Conservation (phyloP, 2,888 invertebrate genomes). For the Polylopha cassiicola region DNA sequence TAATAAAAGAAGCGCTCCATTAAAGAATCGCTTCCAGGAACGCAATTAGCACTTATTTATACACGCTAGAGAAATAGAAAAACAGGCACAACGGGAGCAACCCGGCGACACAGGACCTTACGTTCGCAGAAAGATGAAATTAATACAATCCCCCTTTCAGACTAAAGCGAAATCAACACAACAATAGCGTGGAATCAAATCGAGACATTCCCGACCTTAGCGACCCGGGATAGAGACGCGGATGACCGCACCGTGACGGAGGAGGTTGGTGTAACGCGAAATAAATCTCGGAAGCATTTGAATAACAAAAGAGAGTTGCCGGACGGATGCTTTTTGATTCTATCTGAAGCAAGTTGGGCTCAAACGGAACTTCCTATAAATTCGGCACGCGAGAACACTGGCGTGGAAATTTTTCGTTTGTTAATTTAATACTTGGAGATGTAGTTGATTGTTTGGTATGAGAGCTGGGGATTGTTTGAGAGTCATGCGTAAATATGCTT, state of each 20-base stretch:
- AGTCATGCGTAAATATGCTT: no score
- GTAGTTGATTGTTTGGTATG: no score
- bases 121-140: conserved; percentile 34
- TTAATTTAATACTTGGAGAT: no score
- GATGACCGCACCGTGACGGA: neutral
- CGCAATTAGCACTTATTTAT: neutral
- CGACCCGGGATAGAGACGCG: neutral
- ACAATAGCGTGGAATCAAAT: neutral
- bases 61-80: neutral
- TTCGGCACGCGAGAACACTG: no score
- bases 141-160: conserved; percentile 32
- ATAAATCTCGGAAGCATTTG: conserved; percentile 21
- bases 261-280: conserved; percentile 16
- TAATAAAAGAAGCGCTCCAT: no score
- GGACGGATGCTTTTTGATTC: conserved; percentile 23
- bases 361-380: no score
- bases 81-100: neutral
- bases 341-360: conserved; percentile 11
- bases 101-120: conserved; percentile 21
- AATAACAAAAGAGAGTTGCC: conserved; percentile 21
- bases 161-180: conserved; percentile 25
- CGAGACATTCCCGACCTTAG: neutral
- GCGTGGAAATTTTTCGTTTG: no score
- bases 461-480: no score
- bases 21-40: neutral